A percentile compares a stretch with the other conserved stretches of the same genome.
These are phyloP conservation scores for Lepidocolaptes lacrymiger DNA, from an alignment of 2,797 vertebrate species.

Conservation along the genomic window DNA sequence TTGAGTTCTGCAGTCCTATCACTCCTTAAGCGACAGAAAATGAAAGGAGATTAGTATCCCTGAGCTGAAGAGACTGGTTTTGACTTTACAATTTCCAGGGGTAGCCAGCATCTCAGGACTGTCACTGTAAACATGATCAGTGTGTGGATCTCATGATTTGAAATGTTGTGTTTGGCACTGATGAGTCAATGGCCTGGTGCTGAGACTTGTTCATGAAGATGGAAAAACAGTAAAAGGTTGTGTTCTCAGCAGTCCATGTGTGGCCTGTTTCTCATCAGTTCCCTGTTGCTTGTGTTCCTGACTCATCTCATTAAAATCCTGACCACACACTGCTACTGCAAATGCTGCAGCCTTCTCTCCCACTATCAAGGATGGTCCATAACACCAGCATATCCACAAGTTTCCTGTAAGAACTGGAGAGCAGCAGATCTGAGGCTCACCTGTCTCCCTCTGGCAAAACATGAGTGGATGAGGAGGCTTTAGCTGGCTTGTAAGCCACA, in stretches of 20 bases:
- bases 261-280: background rate
- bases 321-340: background rate
- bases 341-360: background rate
- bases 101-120: background rate
- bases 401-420: background rate
- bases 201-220: background rate
- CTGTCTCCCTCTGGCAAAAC: background rate
- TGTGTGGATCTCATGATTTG: background rate
- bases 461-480: background rate
- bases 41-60: background rate
- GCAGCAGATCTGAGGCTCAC: background rate
- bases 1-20: background rate
- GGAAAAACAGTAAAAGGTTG: background rate
- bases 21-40: background rate
- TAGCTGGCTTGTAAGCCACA: background rate
- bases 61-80: background rate
- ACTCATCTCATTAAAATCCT: background rate
- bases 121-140: background rate
- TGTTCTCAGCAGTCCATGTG: background rate
- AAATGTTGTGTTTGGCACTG: background rate
- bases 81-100: background rate
- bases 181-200: fast-evolving
- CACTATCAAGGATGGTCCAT: fast-evolving
- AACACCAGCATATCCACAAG: background rate
- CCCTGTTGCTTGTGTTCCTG: background rate